These are phyloP conservation scores for Choloepus hoffmanni DNA, from an alignment of 2,113 vertebrate species.

Conservation along the genomic window DNA sequence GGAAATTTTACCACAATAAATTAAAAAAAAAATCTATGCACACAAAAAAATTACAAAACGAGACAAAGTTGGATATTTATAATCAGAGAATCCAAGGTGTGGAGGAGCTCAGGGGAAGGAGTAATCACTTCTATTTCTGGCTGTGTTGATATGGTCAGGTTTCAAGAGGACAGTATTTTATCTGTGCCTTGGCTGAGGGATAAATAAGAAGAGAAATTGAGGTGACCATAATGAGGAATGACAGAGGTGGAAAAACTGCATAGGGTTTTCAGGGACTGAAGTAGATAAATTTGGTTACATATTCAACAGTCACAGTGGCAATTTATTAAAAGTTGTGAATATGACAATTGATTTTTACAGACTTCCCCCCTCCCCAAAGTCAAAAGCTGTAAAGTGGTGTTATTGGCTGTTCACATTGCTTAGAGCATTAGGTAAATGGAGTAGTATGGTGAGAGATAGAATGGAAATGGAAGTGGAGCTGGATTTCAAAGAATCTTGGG, in stretches of 20 bases:
- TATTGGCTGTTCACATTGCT: conserved; percentile 29
- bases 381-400: conserved; percentile 34
- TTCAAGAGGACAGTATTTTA: conserved; percentile 61
- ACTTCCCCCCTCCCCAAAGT: background rate
- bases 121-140: conserved; percentile 58
- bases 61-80: conserved; percentile 34
- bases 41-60: conserved; percentile 32
- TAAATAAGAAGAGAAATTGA: conserved; percentile 32
- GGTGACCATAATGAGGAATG: conserved; percentile 10
- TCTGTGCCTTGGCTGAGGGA: background rate
- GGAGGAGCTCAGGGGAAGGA: background rate
- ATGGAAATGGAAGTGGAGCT: conserved; percentile 36
- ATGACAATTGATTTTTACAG: background rate
- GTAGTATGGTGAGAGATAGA: background rate
- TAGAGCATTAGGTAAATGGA: background rate
- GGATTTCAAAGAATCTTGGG: conserved; percentile 12
- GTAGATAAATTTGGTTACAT: conserved; percentile 40
- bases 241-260: conserved; percentile 44
- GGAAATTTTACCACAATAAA: too few relatives aligned
- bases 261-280: conserved; percentile 19
- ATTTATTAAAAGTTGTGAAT: conserved; percentile 66
- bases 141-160: background rate
- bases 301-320: conserved; percentile 38
- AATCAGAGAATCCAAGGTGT: background rate
- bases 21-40: background rate